Percentiles rank a stretch among this genome's conserved stretches.
phyloP scores from a whole-genome alignment of 2,113 vertebrate genomes.

The Lamprologus lemairii region DNA sequence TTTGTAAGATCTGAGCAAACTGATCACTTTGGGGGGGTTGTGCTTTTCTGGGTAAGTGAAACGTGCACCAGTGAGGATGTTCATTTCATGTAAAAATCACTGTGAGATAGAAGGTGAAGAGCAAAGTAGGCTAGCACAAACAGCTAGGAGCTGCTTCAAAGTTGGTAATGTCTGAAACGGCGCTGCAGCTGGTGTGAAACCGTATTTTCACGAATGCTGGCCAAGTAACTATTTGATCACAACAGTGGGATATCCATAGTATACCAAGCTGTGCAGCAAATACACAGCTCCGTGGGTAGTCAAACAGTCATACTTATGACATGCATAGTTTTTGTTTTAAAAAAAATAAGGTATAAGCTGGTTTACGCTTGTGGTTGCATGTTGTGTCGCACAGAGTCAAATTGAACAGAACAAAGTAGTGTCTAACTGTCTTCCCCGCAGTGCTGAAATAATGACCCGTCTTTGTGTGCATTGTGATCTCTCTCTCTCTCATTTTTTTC shows the following conservation, averaged over 20 bases:
- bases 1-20: background rate
- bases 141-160: background rate
- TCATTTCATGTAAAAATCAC: background rate
- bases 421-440: slow-evolving; percentile 62
- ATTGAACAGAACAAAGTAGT: slow-evolving; percentile 61
- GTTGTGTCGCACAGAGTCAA: slow-evolving; percentile 49
- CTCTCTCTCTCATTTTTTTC: background rate
- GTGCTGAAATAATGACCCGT: slow-evolving; percentile 70
- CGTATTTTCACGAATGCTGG: background rate
- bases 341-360: slow-evolving; percentile 26
- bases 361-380: slow-evolving; percentile 44
- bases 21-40: background rate
- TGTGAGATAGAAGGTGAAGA: background rate
- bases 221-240: slow-evolving; percentile 13
- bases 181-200: background rate
- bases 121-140: background rate
- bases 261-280: slow-evolving; percentile 31
- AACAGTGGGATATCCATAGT: slow-evolving; percentile 9
- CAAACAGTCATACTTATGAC: slow-evolving; percentile 36
- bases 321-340: background rate
- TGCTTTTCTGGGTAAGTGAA: background rate
- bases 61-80: background rate
- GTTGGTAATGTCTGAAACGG: background rate
- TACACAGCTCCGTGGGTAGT: slow-evolving; percentile 25
- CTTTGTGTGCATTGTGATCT: slow-evolving; percentile 72